These are phyloP conservation scores for Eptatretus burgeri DNA, from an alignment of 2,113 vertebrate genomes.

Conservation along the genomic window DNA sequence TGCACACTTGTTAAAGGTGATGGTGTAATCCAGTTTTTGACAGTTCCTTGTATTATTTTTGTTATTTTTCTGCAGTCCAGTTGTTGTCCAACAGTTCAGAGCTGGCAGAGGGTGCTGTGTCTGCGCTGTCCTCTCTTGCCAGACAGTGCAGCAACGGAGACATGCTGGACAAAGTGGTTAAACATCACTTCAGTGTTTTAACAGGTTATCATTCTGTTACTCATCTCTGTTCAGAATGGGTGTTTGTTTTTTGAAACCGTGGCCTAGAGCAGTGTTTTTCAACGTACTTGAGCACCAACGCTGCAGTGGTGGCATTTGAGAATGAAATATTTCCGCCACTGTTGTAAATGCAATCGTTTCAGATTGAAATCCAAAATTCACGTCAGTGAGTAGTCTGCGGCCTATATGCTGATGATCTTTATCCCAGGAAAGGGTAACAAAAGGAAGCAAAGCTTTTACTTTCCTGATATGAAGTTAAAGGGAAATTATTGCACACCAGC, in stretches of 20 bases:
- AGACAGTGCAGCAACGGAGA: conserved; percentile 57
- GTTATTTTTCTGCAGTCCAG: conserved; percentile 30
- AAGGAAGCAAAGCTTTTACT: no score
- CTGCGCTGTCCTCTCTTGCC: conserved; percentile 51
- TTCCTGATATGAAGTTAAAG: no score
- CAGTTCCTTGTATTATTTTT: neutral
- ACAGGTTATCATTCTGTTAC: conserved; percentile 27
- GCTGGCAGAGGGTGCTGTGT: conserved; percentile 57
- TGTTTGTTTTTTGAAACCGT: neutral
- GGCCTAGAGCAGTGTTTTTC: neutral
- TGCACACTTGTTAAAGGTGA: neutral
- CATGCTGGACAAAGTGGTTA: conserved; percentile 35
- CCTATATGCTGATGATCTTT: no score
- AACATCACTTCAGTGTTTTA: conserved; percentile 57
- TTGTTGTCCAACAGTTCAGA: conserved; percentile 64
- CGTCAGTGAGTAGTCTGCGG: no score
- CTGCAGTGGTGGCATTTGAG: neutral
- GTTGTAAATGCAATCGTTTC: neutral
- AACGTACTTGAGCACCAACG: no score
- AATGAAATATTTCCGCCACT: neutral
- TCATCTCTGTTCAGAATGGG: neutral
- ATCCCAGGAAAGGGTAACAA: no score
- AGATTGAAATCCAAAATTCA: neutral
- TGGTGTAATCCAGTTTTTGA: neutral
- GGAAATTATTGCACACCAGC: no score